Base-by-base conservation (phyloP, 2,113 vertebrate genomes). In the Halcyon malimbica region DNA sequence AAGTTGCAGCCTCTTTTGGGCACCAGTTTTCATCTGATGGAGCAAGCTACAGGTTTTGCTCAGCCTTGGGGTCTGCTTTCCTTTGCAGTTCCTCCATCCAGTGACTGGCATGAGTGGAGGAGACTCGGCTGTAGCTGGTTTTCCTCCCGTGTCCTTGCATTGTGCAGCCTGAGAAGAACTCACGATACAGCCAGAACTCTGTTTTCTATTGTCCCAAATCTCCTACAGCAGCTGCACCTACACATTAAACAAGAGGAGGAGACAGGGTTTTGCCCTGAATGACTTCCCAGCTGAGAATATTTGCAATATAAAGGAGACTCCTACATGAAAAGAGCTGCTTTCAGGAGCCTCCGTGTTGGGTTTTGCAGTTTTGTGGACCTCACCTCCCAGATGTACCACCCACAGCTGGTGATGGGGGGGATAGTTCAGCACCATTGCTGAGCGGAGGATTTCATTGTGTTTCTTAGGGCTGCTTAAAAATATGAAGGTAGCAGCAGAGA, bases 351-450 rank as follows among this genome's bases (percentile, higher is more conserved):
- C 13, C 39, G 4, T 4, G 1, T 13, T 51, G 69, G 17, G 29
- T 13, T 19, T 54, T 51, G 53, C 26, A 29, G 19, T 33, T 78
- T 23, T 59, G n/a, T 50, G 48, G 48, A 25, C 5, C 28, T 16
- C 28, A 31, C 5, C 20, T 78, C 60, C 73, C 59, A 71, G 35
- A 50, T 11, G 17, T 35, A 4, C 21, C 21, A 18, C 8, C 37
- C 24, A 7, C 0, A 1, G 59, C 5, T 2, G 5, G 29, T 12
- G 53, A 13, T 10, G 18, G 53, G 60, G 6, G 9, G 46, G 24
- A 12, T 64, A 25, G 53, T 79, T 46, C 28, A 41, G 67, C 63
- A 16, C 13, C 6, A 3, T 15, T 6, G 33, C 39, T 17, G 33
- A 90, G 35, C 35, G 16, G 62, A 46, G 33, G 50, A 5, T 37